These are phyloP conservation scores for Hipparchia sbordonii DNA, from an alignment of 2,888 invertebrate genomes.

Conservation along the genomic window DNA sequence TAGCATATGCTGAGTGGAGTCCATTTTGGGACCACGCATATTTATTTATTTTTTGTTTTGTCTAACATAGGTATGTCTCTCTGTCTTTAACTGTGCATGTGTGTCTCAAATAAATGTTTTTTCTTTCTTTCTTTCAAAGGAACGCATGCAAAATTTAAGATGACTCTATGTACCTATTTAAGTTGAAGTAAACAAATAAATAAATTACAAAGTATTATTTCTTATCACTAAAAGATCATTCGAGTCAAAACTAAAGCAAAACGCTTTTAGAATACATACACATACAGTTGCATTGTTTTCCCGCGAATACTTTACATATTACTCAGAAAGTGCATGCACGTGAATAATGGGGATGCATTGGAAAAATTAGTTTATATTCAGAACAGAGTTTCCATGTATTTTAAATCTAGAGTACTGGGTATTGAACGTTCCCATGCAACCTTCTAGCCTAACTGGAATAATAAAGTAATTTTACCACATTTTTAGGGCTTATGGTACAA, in stretches of 20 bases:
- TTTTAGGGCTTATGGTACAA: too few species aligned
- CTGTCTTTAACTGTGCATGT: too few species aligned
- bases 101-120: too few species aligned
- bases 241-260: constrained; percentile 31
- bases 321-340: constrained; percentile 25
- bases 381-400: background rate
- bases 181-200: background rate
- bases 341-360: constrained; percentile 1
- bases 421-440: constrained; percentile 3
- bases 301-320: constrained; percentile 30
- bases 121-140: too few species aligned
- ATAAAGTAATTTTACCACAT: too few species aligned
- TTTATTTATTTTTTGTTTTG: too few species aligned
- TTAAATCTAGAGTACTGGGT: constrained; percentile 7
- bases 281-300: constrained; percentile 20
- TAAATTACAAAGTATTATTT: background rate
- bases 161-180: background rate
- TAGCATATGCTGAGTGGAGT: too few species aligned
- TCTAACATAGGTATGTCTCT: too few species aligned
- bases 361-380: constrained; percentile 18
- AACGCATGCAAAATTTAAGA: background rate
- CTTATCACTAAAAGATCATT: constrained; percentile 1
- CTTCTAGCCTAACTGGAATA: background rate
- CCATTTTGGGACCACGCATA: too few species aligned
- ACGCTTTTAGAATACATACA: constrained; percentile 22